Percentiles rank a stretch among this genome's conserved stretches.
Conservation (phyloP, 2,797 vertebrate genomes). For the Rachycentron canadum region DNA sequence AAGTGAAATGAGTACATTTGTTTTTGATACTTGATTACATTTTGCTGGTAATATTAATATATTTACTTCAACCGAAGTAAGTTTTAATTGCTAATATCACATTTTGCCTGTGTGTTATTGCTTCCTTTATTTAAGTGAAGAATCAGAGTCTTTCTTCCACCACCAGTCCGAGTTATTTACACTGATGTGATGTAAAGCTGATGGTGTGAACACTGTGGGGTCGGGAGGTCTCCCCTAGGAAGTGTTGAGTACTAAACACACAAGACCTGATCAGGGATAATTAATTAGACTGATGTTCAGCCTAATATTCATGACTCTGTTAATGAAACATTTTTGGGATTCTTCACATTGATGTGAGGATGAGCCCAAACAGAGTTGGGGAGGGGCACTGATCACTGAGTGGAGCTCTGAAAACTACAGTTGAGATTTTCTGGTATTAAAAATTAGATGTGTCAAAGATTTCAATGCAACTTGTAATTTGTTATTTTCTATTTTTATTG, state of each 20-base stretch:
- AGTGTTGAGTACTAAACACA: background rate
- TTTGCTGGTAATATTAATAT: background rate
- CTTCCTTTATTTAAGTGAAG: background rate
- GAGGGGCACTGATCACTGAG: background rate
- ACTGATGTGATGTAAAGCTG: background rate
- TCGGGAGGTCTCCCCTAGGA: background rate
- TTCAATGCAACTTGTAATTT: conserved; percentile 16
- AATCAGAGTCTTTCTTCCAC: background rate
- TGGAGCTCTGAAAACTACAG: background rate
- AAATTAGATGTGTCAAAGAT: background rate
- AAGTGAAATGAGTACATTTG: background rate
- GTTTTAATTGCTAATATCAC: background rate
- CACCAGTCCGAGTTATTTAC: background rate
- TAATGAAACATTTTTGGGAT: background rate
- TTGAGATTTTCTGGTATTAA: background rate
- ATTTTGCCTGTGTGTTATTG: background rate
- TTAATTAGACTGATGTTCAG: background rate
- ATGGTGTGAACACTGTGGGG: background rate
- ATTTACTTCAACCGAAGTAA: background rate
- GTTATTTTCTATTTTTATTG: conserved; percentile 15
- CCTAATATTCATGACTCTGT: conserved; percentile 5
- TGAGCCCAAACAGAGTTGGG: background rate
- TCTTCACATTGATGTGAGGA: conserved; percentile 3
- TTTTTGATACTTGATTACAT: background rate
- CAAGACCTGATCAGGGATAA: conserved; percentile 1